Conservation (phyloP, 2,797 vertebrate species). For the Micrastur ruficollis region DNA sequence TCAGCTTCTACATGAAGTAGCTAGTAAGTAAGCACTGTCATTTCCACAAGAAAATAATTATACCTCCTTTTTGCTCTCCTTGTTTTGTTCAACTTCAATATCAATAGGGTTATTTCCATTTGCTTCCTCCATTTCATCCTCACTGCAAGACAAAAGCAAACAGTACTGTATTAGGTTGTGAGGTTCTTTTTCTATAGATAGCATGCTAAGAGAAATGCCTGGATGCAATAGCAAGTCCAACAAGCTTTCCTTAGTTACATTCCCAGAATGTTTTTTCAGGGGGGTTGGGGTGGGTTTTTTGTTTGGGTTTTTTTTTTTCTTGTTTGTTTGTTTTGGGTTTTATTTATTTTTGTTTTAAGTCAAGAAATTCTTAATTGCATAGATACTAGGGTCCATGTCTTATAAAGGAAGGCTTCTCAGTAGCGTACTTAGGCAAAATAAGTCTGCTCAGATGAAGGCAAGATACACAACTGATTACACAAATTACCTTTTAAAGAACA, state of each 20-base stretch:
- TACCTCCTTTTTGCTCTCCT: slow-evolving; percentile 91
- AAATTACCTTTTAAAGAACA: not conserved
- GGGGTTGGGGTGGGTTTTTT: rapidly evolving
- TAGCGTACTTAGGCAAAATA: not conserved
- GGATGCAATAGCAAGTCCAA: not conserved
- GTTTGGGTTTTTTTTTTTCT: too few species aligned
- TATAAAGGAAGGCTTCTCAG: not conserved
- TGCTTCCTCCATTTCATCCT: slow-evolving; percentile 86
- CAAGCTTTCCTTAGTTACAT: not conserved
- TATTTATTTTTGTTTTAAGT: not conserved
- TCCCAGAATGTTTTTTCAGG: not conserved
- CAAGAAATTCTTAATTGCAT: not conserved
- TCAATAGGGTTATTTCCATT: slow-evolving; percentile 77
- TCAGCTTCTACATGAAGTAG: not conserved
- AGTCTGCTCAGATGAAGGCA: not conserved
- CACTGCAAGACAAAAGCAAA: slow-evolving; percentile 78
- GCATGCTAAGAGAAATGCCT: not conserved
- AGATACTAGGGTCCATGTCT: not conserved
- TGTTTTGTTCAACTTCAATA: slow-evolving; percentile 82
- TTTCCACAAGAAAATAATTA: not conserved
- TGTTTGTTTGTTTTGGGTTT: not conserved
- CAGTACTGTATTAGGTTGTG: not conserved
- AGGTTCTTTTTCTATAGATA: not conserved
- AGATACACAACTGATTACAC: not conserved
- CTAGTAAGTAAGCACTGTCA: not conserved